A percentile compares a stretch with the other conserved stretches of the same genome.
These are phyloP conservation scores for Amitus sp. DNA, from an alignment of 2,888 invertebrate genomes.

Conservation along the genomic window DNA sequence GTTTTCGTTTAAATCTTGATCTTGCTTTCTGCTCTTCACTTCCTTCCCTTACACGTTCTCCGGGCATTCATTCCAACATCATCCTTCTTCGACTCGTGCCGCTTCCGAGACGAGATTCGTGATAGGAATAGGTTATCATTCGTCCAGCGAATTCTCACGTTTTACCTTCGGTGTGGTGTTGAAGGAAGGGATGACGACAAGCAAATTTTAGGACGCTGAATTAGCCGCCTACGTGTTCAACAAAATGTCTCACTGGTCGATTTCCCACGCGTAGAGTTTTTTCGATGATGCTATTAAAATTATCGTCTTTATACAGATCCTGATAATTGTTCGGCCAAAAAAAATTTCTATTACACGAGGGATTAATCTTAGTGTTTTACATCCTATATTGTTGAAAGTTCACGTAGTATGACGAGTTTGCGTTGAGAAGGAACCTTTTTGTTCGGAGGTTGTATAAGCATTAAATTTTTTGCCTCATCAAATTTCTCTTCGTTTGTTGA, in stretches of 20 bases:
- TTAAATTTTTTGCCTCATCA: too few species aligned
- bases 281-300: background rate
- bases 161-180: constrained; percentile 39
- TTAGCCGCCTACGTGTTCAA: constrained; percentile 36
- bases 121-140: constrained; percentile 49
- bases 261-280: background rate
- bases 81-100: constrained; percentile 50
- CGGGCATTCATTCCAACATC: constrained; percentile 37
- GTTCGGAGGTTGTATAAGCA: too few species aligned
- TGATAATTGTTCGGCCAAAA: too few species aligned
- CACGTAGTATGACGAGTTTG: too few species aligned
- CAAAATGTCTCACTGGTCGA: constrained; percentile 9
- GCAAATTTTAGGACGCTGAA: constrained; percentile 40
- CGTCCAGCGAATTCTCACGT: constrained; percentile 45
- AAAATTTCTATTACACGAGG: too few species aligned
- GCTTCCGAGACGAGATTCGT: constrained; percentile 47
- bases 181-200: constrained; percentile 28
- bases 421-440: too few species aligned
- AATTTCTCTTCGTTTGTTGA: too few species aligned
- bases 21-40: constrained; percentile 26
- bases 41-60: constrained; percentile 25
- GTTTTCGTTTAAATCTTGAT: constrained; percentile 34
- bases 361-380: too few species aligned
- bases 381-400: too few species aligned
- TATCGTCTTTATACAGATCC: too few species aligned